These are phyloP conservation scores for Lycorma delicatula DNA, from an alignment of 1,140 invertebrate genomes.

Conservation along the genomic window DNA sequence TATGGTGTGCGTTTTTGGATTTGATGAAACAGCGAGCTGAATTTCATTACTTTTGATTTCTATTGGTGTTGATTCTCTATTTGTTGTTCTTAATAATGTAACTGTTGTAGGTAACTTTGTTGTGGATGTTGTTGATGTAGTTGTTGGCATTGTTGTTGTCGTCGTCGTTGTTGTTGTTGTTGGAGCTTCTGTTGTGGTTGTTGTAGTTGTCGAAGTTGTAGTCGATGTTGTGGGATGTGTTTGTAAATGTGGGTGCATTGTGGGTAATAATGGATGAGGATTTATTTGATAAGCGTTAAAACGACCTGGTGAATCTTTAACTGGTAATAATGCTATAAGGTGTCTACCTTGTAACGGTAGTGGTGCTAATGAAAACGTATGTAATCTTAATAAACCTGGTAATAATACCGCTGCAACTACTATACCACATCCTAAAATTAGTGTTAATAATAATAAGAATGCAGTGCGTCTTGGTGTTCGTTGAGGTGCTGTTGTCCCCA, in stretches of 20 bases:
- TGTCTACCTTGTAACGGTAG: conserved; percentile 13
- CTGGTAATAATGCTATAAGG: conserved; percentile 19
- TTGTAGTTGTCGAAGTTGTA: conserved; percentile 6
- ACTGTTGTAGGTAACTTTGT: not conserved
- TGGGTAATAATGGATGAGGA: not conserved
- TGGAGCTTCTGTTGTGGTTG: not conserved
- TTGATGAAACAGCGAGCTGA: too few relatives aligned
- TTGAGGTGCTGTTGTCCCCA: conserved; percentile 29
- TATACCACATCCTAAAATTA: conserved; percentile 19
- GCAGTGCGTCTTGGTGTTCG: conserved; percentile 8
- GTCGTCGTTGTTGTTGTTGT: not conserved
- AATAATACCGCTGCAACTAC: conserved; percentile 21
- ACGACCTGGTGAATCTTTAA: conserved; percentile 11
- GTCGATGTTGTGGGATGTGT: not conserved
- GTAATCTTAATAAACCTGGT: conserved; percentile 16
- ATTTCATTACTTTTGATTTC: too few relatives aligned
- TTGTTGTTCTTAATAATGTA: too few relatives aligned
- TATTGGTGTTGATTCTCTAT: too few relatives aligned
- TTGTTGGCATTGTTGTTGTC: not conserved
- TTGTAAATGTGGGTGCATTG: not conserved
- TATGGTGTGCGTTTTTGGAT: too few relatives aligned
- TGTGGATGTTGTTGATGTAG: not conserved
- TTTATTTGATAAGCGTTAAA: conserved; percentile 16
- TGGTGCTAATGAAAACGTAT: conserved; percentile 18
- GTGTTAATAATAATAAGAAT: conserved; percentile 16